A percentile compares a stretch with the other conserved stretches of the same genome.
These are phyloP conservation scores for Poicephalus meyeri DNA, from an alignment of 2,113 vertebrate genomes.

Conservation along the genomic window DNA sequence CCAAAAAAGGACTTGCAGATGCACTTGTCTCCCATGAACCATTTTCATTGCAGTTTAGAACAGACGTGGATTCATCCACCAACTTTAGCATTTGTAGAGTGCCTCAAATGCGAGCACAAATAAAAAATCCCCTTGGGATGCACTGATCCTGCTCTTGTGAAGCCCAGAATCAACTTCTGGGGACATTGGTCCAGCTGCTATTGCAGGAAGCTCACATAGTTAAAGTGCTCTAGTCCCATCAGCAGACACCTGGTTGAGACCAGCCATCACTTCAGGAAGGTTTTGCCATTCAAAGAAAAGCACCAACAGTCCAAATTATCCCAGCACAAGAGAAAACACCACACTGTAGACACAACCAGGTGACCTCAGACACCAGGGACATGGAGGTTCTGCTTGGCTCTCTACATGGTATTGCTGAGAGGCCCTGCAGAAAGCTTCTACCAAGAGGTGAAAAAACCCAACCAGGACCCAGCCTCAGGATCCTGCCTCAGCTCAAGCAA, in stretches of 20 bases:
- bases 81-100: neutral
- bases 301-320: neutral
- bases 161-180: neutral
- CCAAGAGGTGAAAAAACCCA: neutral
- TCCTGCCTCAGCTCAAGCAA: neutral
- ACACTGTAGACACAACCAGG: neutral
- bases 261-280: neutral
- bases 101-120: neutral
- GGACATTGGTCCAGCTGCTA: neutral
- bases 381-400: neutral
- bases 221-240: neutral
- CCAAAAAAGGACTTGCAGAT: neutral
- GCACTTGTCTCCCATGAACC: neutral
- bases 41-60: neutral
- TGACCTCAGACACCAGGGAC: neutral
- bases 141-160: neutral
- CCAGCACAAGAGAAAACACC: neutral
- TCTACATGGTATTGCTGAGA: neutral
- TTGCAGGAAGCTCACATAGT: neutral
- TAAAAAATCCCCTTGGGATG: neutral
- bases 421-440: neutral
- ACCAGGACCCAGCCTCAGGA: neutral
- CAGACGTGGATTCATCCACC: neutral
- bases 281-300: neutral
- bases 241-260: neutral